A percentile compares a stretch with the other conserved stretches of the same genome.
phyloP scores from a whole-genome alignment of 2,888 invertebrate genomes.

The Chloroclystis v-ata region DNA sequence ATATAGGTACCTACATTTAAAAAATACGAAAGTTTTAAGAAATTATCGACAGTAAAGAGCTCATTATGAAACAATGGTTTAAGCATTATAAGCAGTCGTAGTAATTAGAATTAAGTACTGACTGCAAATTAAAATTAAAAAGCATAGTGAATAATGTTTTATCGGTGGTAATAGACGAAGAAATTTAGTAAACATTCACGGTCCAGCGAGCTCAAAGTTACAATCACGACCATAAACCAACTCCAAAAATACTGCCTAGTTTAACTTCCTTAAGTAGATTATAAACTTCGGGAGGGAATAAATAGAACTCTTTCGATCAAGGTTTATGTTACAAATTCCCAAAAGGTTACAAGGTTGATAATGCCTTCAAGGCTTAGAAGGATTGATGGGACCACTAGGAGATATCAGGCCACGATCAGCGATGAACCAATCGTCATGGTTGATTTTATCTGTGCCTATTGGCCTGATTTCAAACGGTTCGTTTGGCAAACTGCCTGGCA shows the following conservation, averaged over 20 bases:
- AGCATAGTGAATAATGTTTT: too few species aligned
- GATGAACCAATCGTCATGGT: constrained; percentile 6
- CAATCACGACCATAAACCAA: neutral
- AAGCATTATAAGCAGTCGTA: too few species aligned
- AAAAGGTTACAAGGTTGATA: neutral
- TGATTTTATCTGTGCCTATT: constrained; percentile 9
- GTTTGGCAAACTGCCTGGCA: constrained; percentile 2
- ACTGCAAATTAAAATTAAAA: too few species aligned
- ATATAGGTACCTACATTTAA: too few species aligned
- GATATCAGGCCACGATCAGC: constrained; percentile 8
- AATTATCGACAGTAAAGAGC: too few species aligned
- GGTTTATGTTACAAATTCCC: constrained; percentile 2
- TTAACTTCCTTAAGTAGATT: neutral
- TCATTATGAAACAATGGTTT: too few species aligned
- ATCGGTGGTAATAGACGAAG: neutral
- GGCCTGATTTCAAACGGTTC: constrained; percentile 5
- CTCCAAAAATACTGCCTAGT: neutral
- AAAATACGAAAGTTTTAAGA: too few species aligned
- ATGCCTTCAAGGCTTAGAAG: constrained; percentile 6
- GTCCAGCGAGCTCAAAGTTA: neutral
- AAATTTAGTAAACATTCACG: neutral
- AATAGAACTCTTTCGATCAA: constrained; percentile 3
- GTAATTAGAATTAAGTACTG: too few species aligned
- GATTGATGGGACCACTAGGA: constrained; percentile 6
- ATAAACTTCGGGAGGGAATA: neutral